phyloP scores from a whole-genome alignment of 1,140 invertebrate species.

The Caenorhabditis briggsae region DNA sequence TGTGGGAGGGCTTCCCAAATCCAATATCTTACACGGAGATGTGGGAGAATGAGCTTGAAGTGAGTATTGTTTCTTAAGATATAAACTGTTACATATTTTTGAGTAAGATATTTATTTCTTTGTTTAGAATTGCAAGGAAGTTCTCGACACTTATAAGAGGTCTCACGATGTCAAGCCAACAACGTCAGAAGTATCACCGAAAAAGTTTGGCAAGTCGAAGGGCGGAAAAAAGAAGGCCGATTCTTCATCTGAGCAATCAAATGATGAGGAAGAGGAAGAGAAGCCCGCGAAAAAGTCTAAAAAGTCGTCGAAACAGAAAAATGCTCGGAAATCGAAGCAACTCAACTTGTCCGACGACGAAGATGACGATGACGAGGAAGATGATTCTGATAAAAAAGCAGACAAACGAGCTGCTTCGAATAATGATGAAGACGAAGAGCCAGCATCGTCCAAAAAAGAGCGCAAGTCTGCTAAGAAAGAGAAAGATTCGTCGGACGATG shows the following conservation, averaged over 20 bases:
- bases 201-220: neutral
- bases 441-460: neutral
- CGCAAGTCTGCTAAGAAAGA: neutral
- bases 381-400: neutral
- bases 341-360: neutral
- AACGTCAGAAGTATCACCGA: neutral
- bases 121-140: constrained; percentile 16
- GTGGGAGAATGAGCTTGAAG: constrained; percentile 31
- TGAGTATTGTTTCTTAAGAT: neutral
- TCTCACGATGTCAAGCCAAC: constrained; percentile 9
- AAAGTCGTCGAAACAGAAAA: neutral
- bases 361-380: constrained; percentile 6
- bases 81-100: neutral
- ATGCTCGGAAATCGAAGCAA: neutral
- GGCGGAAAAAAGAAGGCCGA: neutral
- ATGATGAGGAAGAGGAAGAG: constrained; percentile 20
- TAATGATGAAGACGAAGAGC: neutral
- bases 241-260: neutral
- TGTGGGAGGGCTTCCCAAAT: constrained; percentile 37
- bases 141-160: neutral
- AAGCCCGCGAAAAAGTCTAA: neutral
- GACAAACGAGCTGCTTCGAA: neutral
- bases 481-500: neutral
- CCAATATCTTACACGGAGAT: constrained; percentile 1
- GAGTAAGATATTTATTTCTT: neutral